These are phyloP conservation scores for Himalopsyche phryganea DNA, from an alignment of 1,140 invertebrate species.

Conservation along the genomic window DNA sequence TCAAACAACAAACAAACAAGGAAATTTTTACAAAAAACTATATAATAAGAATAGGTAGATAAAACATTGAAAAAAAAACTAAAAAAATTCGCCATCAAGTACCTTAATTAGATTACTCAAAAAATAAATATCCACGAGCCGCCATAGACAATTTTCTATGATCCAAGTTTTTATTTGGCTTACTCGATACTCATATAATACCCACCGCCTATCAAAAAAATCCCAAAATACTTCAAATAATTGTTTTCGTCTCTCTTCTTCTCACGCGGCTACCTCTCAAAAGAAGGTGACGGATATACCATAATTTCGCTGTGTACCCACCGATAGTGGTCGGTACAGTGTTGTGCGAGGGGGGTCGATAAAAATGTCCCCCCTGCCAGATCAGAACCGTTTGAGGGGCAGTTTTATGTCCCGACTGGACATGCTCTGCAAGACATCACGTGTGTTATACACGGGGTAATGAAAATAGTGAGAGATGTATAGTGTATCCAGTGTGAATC, in stretches of 20 bases:
- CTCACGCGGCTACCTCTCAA: no score
- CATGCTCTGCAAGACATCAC: conserved; percentile 22
- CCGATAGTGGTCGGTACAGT: neutral
- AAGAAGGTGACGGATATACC: no score
- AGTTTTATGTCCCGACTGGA: conserved; percentile 22
- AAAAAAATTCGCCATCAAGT: no score
- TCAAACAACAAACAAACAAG: no score
- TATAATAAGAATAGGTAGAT: no score
- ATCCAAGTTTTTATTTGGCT: conserved; percentile 26
- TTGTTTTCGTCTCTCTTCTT: conserved; percentile 1
- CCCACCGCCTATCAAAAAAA: no score
- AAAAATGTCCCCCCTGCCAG: conserved; percentile 20
- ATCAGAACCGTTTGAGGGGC: conserved; percentile 24
- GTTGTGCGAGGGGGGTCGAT: neutral
- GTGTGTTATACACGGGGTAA: conserved; percentile 16
- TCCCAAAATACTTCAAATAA: conserved; percentile 7
- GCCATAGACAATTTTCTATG: conserved; percentile 18
- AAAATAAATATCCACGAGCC: conserved; percentile 3
- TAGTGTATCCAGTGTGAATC: no score
- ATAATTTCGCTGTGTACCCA: no score
- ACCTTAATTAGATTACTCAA: no score
- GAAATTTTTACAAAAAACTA: no score
- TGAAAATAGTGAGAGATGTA: conserved; percentile 10
- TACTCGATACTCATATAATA: conserved; percentile 14
- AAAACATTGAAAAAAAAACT: no score